Evolutionary conservation across 2,797 vertebrate species (phyloP).

Genomic region (Apodemus agrarius): DNA sequence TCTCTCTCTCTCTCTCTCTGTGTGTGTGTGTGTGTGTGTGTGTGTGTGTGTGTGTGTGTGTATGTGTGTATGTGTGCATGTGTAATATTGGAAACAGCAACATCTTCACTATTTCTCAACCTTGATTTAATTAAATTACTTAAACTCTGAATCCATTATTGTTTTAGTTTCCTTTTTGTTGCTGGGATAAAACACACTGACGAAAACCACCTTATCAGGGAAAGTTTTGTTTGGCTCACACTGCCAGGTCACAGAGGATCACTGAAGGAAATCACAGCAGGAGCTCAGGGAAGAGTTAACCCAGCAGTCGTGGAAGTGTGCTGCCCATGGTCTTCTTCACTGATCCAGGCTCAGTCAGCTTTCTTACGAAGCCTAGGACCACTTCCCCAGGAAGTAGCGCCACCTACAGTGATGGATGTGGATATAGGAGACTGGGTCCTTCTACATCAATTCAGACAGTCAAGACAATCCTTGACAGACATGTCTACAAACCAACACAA

Average conservation of each 20-base stretch:
- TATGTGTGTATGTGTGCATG: not conserved
- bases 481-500: not conserved
- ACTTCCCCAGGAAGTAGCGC: not conserved
- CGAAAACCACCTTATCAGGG: not conserved
- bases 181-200: not conserved
- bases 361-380: not conserved
- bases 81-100: not conserved
- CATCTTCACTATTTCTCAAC: not conserved
- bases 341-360: not conserved
- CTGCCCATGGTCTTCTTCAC: too few relatives aligned
- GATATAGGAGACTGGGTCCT: not conserved
- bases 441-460: not conserved
- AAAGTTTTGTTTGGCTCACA: not conserved
- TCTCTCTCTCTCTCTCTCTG: too few relatives aligned
- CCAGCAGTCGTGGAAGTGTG: not conserved
- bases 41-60: not conserved
- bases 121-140: not conserved
- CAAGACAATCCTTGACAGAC: too few relatives aligned
- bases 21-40: not conserved
- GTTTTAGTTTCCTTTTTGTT: not conserved
- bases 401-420: not conserved
- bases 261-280: not conserved
- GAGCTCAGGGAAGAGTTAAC: not conserved
- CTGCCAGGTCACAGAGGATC: not conserved
- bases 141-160: not conserved